Conservation (phyloP, 1,140 invertebrate species). For the Orius laevigatus region DNA sequence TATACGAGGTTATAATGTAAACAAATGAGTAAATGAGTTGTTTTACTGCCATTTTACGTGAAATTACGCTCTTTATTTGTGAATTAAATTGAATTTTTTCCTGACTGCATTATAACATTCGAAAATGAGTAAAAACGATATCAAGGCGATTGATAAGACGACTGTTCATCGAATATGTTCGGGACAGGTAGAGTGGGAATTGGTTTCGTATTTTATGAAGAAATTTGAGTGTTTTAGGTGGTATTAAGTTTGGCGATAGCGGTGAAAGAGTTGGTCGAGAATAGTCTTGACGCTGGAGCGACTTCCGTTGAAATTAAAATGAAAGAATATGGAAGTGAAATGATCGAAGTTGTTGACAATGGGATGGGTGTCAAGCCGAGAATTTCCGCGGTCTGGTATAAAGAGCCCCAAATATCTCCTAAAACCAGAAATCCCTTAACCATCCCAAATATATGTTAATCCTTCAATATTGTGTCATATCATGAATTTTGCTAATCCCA, state of each 20-base stretch:
- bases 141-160: constrained; percentile 49
- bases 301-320: constrained; percentile 73
- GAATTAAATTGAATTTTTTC: no score
- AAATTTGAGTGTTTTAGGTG: constrained; percentile 48
- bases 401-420: no score
- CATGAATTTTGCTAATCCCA: neutral
- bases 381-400: constrained; percentile 83
- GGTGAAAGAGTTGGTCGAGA: constrained; percentile 93
- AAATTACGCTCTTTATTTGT: no score
- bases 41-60: no score
- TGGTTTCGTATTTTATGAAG: neutral
- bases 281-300: constrained; percentile 86
- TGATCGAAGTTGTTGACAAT: constrained; percentile 87
- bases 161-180: constrained; percentile 60
- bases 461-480: no score
- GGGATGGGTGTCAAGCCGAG: constrained; percentile 70
- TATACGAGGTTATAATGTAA: no score
- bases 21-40: no score
- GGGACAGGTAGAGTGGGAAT: constrained; percentile 46
- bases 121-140: constrained; percentile 22
- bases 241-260: constrained; percentile 77
- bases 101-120: no score
- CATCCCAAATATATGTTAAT: neutral
- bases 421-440: no score
- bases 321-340: constrained; percentile 73